These are phyloP conservation scores for Platichthys flesus DNA, from an alignment of 2,113 vertebrate species.

Conservation along the genomic window DNA sequence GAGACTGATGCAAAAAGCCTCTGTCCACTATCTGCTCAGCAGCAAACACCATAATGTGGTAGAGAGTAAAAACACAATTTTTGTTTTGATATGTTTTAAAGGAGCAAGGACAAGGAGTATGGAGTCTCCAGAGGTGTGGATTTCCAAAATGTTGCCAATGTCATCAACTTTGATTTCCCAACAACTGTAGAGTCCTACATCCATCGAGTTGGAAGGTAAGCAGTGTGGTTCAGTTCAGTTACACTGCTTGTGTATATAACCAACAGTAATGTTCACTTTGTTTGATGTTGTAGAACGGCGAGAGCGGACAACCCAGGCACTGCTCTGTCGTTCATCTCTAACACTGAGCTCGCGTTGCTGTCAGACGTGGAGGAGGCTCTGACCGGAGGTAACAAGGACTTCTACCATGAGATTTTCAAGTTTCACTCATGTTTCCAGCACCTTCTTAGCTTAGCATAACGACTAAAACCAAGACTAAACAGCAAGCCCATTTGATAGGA, in stretches of 20 bases:
- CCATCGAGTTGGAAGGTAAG: conserved; percentile 91
- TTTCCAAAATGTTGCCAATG: conserved; percentile 90
- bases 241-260: background rate
- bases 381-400: conserved; percentile 77
- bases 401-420: no score
- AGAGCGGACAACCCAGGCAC: conserved; percentile 89
- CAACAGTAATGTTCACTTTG: background rate
- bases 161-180: conserved; percentile 95
- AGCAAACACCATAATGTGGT: no score
- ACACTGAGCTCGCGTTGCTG: conserved; percentile 80
- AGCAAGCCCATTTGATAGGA: no score
- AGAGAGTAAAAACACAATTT: background rate
- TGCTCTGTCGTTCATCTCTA: conserved; percentile 87
- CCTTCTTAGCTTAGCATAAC: no score
- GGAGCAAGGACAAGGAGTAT: conserved; percentile 86
- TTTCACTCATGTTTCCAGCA: no score
- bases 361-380: conserved; percentile 85
- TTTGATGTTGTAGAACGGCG: conserved; percentile 83
- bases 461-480: no score
- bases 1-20: background rate
- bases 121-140: conserved; percentile 92
- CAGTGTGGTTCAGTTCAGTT: background rate
- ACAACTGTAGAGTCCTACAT: conserved; percentile 86
- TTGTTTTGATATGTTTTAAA: conserved; percentile 46
- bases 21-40: no score